Conservation (phyloP, 2,113 vertebrate genomes). For the Clupea harengus region DNA sequence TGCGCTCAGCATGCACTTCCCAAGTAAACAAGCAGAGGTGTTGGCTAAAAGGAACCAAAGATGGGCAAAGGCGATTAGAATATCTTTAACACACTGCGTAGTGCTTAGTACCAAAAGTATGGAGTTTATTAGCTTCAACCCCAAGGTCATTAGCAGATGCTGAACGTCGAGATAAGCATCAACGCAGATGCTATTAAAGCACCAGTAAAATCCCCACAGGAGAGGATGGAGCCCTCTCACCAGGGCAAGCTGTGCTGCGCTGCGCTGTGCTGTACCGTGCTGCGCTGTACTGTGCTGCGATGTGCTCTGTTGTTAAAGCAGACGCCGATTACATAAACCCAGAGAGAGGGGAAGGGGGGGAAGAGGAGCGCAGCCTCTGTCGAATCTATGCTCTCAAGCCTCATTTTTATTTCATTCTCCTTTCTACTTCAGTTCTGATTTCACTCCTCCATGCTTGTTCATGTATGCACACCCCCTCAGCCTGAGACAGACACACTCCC, state of each 20-base stretch:
- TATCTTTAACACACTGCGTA: neutral
- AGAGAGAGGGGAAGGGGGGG: neutral
- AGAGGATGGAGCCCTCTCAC: neutral
- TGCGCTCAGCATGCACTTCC: neutral
- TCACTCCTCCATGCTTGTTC: conserved; percentile 17
- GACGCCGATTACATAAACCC: neutral
- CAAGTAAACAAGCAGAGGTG: neutral
- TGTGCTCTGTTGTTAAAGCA: neutral
- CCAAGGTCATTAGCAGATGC: neutral
- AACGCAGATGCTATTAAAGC: neutral
- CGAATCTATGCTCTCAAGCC: conserved; percentile 1
- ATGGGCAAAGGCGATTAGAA: neutral
- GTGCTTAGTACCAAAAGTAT: neutral
- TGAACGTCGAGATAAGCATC: neutral
- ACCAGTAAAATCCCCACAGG: neutral
- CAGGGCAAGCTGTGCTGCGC: neutral
- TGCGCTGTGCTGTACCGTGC: neutral
- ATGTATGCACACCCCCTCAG: neutral
- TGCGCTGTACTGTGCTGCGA: neutral
- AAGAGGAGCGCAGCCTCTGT: neutral
- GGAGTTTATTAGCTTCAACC: neutral
- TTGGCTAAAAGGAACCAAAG: neutral
- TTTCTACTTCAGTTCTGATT: conserved; percentile 20
- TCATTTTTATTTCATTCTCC: neutral
- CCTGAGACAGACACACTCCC: neutral